Conservation (phyloP, 2,888 invertebrate species). For the Pycnomerus fuliginosus region DNA sequence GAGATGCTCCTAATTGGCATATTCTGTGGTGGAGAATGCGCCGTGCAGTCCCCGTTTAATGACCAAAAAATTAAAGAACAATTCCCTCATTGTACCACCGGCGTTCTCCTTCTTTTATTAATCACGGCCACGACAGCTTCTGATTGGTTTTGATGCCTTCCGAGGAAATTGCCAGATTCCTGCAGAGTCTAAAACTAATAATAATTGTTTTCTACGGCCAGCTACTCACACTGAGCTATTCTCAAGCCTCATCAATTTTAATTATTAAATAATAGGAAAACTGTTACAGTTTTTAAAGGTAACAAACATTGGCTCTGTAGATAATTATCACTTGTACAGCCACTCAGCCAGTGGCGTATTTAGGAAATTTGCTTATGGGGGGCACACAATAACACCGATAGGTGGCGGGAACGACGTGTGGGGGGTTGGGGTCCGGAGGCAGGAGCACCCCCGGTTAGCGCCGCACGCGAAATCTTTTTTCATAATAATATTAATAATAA, state of each 20-base stretch:
- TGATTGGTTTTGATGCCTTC: constrained; percentile 45
- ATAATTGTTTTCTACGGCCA: constrained; percentile 38
- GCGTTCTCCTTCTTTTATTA: constrained; percentile 36
- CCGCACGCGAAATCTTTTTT: no score
- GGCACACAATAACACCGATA: no score
- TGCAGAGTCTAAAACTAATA: constrained; percentile 43
- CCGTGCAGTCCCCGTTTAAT: constrained; percentile 38
- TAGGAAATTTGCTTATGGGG: no score
- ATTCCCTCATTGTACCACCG: constrained; percentile 19
- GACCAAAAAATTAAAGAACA: constrained; percentile 44
- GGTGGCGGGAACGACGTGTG: no score
- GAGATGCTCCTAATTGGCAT: constrained; percentile 44
- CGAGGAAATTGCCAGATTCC: constrained; percentile 40
- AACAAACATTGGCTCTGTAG: no score
- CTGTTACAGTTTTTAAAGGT: no score
- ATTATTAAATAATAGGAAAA: no score
- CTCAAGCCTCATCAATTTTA: constrained; percentile 42
- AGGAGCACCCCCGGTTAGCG: no score
- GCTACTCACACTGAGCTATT: constrained; percentile 46
- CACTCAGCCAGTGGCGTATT: no score
- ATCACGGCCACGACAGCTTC: constrained; percentile 42
- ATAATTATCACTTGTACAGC: no score
- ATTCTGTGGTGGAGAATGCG: constrained; percentile 35
- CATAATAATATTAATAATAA: no score
- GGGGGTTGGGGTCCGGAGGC: no score